A percentile compares a stretch with the other conserved stretches of the same genome.
These are phyloP conservation scores for Pogonomyrmex barbatus DNA, from an alignment of 1,140 invertebrate species.

Conservation along the genomic window DNA sequence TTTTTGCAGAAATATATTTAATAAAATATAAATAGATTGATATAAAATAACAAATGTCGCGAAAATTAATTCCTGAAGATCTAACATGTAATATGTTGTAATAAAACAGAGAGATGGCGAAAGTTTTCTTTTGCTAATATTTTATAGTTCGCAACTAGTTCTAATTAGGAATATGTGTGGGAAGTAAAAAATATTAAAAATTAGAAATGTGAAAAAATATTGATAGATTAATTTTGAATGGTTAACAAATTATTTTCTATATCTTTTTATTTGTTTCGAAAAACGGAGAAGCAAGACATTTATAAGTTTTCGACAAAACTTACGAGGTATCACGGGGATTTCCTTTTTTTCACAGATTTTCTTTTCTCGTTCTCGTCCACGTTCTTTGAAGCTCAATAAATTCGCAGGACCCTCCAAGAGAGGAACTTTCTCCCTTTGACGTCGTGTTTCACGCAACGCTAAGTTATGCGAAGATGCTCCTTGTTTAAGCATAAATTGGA, in stretches of 20 bases:
- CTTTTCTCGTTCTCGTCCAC: not conserved
- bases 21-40: not conserved
- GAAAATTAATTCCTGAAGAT: not conserved
- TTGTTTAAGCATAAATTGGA: slow-evolving; percentile 80
- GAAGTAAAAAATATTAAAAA: not conserved
- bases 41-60: not conserved
- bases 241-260: not conserved
- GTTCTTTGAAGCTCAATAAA: slow-evolving; percentile 61
- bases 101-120: not conserved
- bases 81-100: not conserved
- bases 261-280: not conserved
- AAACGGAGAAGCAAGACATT: not conserved
- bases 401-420: slow-evolving; percentile 52
- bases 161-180: not conserved
- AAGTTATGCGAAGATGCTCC: slow-evolving; percentile 83
- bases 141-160: not conserved
- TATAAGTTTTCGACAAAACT: not conserved
- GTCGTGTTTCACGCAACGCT: slow-evolving; percentile 82
- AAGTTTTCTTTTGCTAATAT: not conserved
- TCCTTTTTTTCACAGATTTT: not conserved
- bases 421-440: slow-evolving; percentile 79
- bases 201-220: not conserved
- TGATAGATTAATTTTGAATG: not conserved
- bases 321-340: not conserved
- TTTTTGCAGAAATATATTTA: not conserved